These are phyloP conservation scores for Congeria kusceri DNA, from an alignment of 2,888 invertebrate genomes.

Conservation along the genomic window DNA sequence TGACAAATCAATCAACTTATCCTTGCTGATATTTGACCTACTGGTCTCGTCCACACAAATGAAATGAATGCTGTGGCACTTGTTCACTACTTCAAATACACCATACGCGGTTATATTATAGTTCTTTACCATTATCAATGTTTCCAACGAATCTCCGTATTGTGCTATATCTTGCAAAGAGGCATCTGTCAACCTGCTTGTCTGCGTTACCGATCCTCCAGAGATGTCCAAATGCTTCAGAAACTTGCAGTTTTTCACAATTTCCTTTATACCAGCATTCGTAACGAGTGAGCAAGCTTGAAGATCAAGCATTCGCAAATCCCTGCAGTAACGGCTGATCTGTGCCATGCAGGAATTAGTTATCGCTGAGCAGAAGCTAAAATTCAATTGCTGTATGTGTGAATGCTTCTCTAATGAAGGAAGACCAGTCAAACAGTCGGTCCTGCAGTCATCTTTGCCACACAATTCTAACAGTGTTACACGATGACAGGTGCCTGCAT, in stretches of 20 bases:
- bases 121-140: conserved; percentile 53
- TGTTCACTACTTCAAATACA: conserved; percentile 38
- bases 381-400: conserved; percentile 56
- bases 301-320: conserved; percentile 59
- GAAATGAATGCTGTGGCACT: conserved; percentile 41
- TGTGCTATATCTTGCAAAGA: conserved; percentile 54
- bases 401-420: conserved; percentile 40
- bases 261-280: conserved; percentile 59
- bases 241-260: conserved; percentile 58
- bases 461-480: conserved; percentile 55
- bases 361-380: conserved; percentile 69
- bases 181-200: conserved; percentile 60
- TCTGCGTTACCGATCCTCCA: conserved; percentile 60
- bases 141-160: conserved; percentile 50
- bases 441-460: conserved; percentile 8
- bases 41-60: conserved; percentile 23
- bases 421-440: background rate
- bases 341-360: conserved; percentile 61
- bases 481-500: conserved; percentile 64
- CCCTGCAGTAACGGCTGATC: conserved; percentile 64
- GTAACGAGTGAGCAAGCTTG: conserved; percentile 68
- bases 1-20: conserved; percentile 32
- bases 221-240: conserved; percentile 62
- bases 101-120: conserved; percentile 54
- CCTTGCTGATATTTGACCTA: conserved; percentile 40